These are phyloP conservation scores for Microctenopoma stevenorrisi DNA, from an alignment of 2,797 vertebrate species.

Conservation along the genomic window DNA sequence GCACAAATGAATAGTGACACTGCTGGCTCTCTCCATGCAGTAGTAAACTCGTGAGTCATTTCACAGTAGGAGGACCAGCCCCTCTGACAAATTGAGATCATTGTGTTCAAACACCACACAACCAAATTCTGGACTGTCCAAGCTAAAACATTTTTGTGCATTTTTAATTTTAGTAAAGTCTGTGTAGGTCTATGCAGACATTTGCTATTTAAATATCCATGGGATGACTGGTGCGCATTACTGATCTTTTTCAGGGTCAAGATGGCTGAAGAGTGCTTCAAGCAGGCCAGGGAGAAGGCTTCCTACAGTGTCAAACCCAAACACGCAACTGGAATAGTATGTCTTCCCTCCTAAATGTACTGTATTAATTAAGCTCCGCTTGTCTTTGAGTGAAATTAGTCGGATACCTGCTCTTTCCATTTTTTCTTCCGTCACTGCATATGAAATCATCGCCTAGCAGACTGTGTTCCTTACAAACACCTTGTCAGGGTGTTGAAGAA, in stretches of 20 bases:
- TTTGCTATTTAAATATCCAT: slow-evolving; percentile 11
- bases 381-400: not conserved
- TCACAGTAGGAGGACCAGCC: slow-evolving; percentile 33
- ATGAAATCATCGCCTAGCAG: slow-evolving; percentile 21
- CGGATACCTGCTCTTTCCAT: not conserved
- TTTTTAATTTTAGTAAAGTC: slow-evolving; percentile 19
- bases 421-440: slow-evolving; percentile 21
- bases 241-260: slow-evolving; percentile 84
- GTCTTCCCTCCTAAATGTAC: slow-evolving; percentile 59
- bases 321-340: slow-evolving; percentile 94
- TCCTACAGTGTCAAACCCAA: slow-evolving; percentile 93
- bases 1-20: slow-evolving; percentile 34
- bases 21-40: slow-evolving; percentile 20
- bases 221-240: not conserved
- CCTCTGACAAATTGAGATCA: slow-evolving; percentile 44
- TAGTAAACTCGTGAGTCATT: slow-evolving; percentile 58
- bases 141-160: slow-evolving; percentile 6
- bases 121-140: slow-evolving; percentile 26
- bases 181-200: slow-evolving; percentile 9
- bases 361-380: not conserved
- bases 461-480: slow-evolving; percentile 33
- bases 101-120: slow-evolving; percentile 51
- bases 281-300: slow-evolving; percentile 91
- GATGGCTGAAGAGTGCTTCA: slow-evolving; percentile 92
- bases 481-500: slow-evolving; percentile 38